Evolutionary conservation across 2,113 vertebrate genomes (phyloP).

Genomic region (Callospermophilus lateralis): DNA sequence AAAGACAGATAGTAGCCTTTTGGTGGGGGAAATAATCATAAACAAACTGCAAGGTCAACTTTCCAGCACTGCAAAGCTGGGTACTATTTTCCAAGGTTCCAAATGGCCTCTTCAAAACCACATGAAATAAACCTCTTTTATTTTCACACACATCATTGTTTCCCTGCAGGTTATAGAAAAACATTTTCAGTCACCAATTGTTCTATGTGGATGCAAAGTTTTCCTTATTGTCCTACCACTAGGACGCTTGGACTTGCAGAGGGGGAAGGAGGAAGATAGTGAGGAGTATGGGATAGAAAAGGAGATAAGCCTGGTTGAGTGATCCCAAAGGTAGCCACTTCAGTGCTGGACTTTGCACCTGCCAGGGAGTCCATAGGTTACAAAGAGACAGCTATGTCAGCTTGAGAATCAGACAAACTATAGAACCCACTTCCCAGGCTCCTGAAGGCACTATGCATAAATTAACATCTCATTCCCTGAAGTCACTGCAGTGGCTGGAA

Average conservation of each 20-base stretch:
- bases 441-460: constrained; percentile 33
- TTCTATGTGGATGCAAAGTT: background rate
- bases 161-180: constrained; percentile 3
- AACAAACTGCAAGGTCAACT: constrained; percentile 46
- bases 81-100: constrained; percentile 13
- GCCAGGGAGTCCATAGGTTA: background rate
- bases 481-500: background rate
- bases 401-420: background rate
- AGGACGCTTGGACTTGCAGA: background rate
- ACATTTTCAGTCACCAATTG: constrained; percentile 15
- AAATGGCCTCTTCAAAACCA: constrained; percentile 56
- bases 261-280: background rate
- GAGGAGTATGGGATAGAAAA: background rate
- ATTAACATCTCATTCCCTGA: constrained; percentile 59
- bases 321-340: background rate
- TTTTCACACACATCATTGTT: constrained; percentile 27
- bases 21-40: background rate
- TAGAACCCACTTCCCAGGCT: background rate
- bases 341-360: background rate
- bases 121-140: constrained; percentile 37
- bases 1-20: constrained; percentile 3
- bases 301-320: background rate
- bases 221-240: background rate
- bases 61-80: background rate
- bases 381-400: background rate